Base-by-base conservation (phyloP, 2,888 invertebrate species). In the Melieria picta region DNA sequence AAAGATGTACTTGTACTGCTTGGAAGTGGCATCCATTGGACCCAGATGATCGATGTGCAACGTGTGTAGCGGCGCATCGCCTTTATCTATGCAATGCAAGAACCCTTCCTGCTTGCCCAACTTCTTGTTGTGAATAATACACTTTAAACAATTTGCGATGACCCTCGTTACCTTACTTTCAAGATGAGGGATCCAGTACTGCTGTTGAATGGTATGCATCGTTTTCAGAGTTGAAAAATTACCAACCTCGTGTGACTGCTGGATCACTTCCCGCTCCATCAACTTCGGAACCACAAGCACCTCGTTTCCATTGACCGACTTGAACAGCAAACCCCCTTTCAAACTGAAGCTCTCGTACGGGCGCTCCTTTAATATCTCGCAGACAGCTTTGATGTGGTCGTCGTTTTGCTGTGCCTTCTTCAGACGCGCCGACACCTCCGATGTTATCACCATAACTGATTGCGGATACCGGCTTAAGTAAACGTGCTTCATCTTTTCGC, bases 51-150 rank as follows among this genome's bases (percentile, higher is more conserved):
- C 84, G 6, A 82, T 64, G 57, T 84, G 83, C 43, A 61, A 13
- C 7, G 30, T 13, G 56, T 61, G 69, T 13, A 65, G 84, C 84
- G 5, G 81, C 64, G 58, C 84, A 9, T 50, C 50, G 11, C 63
- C 63, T 47, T 63, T 63, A 6, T 30, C 48, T 13, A 63, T 63
- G 30, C 16, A n/a, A 13, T 63, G 47, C 7, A 63, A 11, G 83
- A 5, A 77, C 11, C 84, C 84, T 71, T 84, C 82, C 63, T 82
- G 75, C 69, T 81, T 83, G 0, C 84, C 84, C 3, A 66, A 67
- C 63, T 84, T 74, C 43, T 61, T 68, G 13, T 71, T 70, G 30
- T 65, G 4, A 7, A 75, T 62, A n/a, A 62, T 62, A 46, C 47
- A 62, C 7, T 13, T 65, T 0, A 77, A 52, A 30, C 75, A 74